phyloP scores from a whole-genome alignment of 2,113 vertebrate genomes.

The Tringa solitaria region DNA sequence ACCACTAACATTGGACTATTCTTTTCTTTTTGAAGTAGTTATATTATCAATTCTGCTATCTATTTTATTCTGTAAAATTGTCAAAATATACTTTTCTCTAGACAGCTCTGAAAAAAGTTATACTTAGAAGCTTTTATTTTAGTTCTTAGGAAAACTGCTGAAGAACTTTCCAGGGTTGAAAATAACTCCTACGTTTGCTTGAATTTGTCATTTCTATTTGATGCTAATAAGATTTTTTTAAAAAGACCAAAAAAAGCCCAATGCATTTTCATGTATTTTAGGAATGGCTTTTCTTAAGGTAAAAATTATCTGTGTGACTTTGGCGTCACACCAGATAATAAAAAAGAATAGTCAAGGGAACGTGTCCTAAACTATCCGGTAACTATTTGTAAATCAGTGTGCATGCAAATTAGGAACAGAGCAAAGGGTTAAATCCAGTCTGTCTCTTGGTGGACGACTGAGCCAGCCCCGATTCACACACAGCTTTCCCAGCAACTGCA shows the following conservation, averaged over 20 bases:
- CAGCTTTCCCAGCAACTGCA: not conserved
- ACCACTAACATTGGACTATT: not conserved
- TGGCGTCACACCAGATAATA: not conserved
- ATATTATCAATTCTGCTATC: not conserved
- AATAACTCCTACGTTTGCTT: not conserved
- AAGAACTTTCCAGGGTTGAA: not conserved
- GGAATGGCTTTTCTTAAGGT: not conserved
- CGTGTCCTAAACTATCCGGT: not conserved
- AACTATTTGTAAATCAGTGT: not conserved
- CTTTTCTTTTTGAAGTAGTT: not conserved
- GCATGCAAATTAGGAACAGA: not conserved
- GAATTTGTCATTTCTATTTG: not conserved
- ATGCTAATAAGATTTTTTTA: not conserved
- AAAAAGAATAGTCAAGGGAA: not conserved
- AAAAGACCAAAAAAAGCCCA: not conserved
- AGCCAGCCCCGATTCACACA: not conserved
- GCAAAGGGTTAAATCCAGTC: not conserved
- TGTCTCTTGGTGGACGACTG: not conserved
- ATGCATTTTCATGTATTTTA: not conserved
- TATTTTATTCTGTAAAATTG: not conserved
- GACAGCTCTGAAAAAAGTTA: not conserved
- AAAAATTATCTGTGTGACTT: not conserved
- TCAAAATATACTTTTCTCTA: conserved; percentile 1
- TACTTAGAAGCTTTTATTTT: conserved; percentile 1
- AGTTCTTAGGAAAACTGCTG: not conserved